Evolutionary conservation across 2,797 vertebrate genomes (phyloP), one percentile per base, ranked within the genome.

Genomic region (Thamnophis elegans): DNA sequence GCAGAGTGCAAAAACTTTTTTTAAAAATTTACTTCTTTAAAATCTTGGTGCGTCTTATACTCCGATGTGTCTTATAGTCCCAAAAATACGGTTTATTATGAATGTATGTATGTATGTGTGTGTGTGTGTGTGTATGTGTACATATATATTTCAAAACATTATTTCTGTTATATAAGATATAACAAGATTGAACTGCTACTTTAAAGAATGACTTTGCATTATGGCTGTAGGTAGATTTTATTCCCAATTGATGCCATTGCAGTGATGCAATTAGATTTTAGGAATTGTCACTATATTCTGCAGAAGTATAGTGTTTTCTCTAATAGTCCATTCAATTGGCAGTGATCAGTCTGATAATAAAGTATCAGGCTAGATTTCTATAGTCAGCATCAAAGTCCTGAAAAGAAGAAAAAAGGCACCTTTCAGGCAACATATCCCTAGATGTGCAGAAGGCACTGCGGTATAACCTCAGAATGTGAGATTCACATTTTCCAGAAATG

Each of bases 201-300:
- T 28, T 82, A 53, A 18, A 88, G 60, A 96, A 78, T 85, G 26
- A 26, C 47, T 47, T 78, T 73, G 1, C 53, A 92, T 65, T 91
- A 26, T 32, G 9, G 51, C 13, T 1, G 22, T 56, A 55, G 11
- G 10, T 28, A 14, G 26, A 25, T 60, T n/a, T 87, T 20, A 28
- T 68, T 92, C 32, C 32, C 16, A 73, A 73, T 3, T 73, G 68
- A 73, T 36, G 32, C 16, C 88, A 42, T 54, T 32, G 53, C 8
- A 51, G 22, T 87, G 26, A 36, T 4, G 9, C 54, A 51, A n/a
- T 51, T 65, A 89, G 25, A 26, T 18, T 62, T 62, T 60, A 89
- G 42, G 25, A 47, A 65, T 36, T 89, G 5, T 20, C 28, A 65
- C 12, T 42, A 28, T 32, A 26, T 36, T 26, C 26, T 60, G 9